Percentiles rank a stretch among this genome's conserved stretches.
Conservation (phyloP, 2,888 invertebrate species). For the Megastigmus dorsalis region DNA sequence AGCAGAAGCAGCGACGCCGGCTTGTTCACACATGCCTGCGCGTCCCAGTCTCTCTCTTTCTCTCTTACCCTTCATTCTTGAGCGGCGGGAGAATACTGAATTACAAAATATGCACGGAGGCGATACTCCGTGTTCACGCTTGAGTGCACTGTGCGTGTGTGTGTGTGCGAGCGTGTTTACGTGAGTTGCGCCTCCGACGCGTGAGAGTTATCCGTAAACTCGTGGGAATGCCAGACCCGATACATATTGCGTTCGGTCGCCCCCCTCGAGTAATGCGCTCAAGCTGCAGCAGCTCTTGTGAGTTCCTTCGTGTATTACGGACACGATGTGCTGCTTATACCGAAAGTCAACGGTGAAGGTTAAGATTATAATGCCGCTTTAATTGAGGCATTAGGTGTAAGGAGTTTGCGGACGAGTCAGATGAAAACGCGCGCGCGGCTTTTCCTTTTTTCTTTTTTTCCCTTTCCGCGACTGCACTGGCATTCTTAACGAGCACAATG, state of each 20-base stretch:
- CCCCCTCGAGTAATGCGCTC: too few relatives aligned
- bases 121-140: neutral
- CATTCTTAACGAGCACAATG: too few relatives aligned
- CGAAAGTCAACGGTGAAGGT: slow-evolving; percentile 44
- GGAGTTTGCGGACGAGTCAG: neutral
- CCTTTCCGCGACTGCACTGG: too few relatives aligned
- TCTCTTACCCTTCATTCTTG: neutral
- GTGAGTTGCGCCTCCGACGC: neutral
- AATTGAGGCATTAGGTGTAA: neutral
- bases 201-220: slow-evolving; percentile 33
- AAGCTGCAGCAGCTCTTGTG: too few relatives aligned
- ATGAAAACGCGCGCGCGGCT: too few relatives aligned
- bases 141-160: neutral
- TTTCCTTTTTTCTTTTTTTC: too few relatives aligned
- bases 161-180: neutral
- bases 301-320: too few relatives aligned
- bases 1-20: neutral
- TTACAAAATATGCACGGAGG: slow-evolving; percentile 27
- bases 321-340: too few relatives aligned
- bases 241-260: too few relatives aligned
- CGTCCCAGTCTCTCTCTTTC: slow-evolving; percentile 4
- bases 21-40: slow-evolving; percentile 5
- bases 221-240: slow-evolving; percentile 44
- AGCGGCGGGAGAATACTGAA: slow-evolving; percentile 24
- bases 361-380: slow-evolving; percentile 5